A percentile compares a stretch with the other conserved stretches of the same genome.
Conservation (phyloP, 2,113 vertebrate genomes). For the Barbus barbus region DNA sequence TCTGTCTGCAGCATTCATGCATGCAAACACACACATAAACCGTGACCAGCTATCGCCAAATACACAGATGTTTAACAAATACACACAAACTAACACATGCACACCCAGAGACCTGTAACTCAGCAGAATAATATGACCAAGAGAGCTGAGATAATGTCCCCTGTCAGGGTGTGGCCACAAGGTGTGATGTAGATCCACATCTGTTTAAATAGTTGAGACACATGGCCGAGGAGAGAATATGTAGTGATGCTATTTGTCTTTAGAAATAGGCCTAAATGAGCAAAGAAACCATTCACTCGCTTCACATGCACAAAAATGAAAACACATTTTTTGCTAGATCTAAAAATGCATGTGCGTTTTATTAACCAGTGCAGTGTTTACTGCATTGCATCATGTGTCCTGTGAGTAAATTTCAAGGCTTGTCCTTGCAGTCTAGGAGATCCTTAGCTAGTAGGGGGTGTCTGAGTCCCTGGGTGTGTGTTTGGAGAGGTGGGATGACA, state of each 20-base stretch:
- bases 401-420: not conserved
- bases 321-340: not conserved
- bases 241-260: not conserved
- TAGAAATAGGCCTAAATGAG: too few species aligned
- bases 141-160: not conserved
- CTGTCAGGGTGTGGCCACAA: slow-evolving; percentile 39
- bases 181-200: slow-evolving; percentile 19
- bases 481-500: slow-evolving; percentile 13
- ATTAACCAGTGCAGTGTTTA: not conserved
- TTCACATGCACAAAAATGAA: not conserved
- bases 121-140: not conserved
- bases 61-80: not conserved
- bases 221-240: not conserved
- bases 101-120: not conserved
- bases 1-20: slow-evolving; percentile 22
- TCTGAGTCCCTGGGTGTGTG: slow-evolving; percentile 22
- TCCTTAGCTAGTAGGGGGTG: not conserved
- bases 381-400: not conserved
- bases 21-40: not conserved
- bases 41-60: not conserved
- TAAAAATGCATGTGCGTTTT: not conserved
- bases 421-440: not conserved
- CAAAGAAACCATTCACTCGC: not conserved
- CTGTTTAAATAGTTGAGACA: not conserved
- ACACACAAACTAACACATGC: too few species aligned